phyloP scores from a whole-genome alignment of 2,113 vertebrate species.

The Furnarius figulus region DNA sequence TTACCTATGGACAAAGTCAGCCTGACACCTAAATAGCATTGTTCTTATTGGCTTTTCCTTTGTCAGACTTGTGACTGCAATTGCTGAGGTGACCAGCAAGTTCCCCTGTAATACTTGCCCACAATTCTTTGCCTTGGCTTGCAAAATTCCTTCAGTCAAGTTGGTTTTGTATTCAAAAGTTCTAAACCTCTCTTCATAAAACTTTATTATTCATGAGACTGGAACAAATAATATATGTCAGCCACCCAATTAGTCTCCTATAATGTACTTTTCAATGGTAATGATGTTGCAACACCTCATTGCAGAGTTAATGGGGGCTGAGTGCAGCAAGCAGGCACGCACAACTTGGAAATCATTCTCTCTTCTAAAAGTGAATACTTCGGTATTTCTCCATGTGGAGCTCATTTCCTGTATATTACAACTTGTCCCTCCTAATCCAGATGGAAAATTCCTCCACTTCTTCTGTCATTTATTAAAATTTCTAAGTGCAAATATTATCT shows the following conservation, averaged over 20 bases:
- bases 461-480: constrained; percentile 2
- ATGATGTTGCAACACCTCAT: constrained; percentile 58
- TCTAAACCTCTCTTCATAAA: neutral
- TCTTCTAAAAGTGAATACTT: constrained; percentile 15
- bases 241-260: constrained; percentile 39
- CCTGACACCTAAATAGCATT: neutral
- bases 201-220: constrained; percentile 12
- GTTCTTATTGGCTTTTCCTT: neutral
- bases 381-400: constrained; percentile 24
- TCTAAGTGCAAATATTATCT: neutral
- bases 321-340: neutral
- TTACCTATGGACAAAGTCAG: neutral
- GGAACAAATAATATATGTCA: constrained; percentile 11
- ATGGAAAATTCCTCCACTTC: constrained; percentile 21
- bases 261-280: constrained; percentile 8
- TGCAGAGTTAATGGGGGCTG: constrained; percentile 56
- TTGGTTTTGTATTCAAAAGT: neutral
- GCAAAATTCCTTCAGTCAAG: neutral
- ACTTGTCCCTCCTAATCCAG: neutral
- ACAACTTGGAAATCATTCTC: neutral
- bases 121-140: neutral
- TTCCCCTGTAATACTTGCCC: neutral
- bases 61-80: neutral
- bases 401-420: neutral
- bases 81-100: neutral